Percentiles rank a stretch among this genome's conserved stretches.
These are phyloP conservation scores for Ophion slaviceki DNA, from an alignment of 2,888 invertebrate genomes.

Conservation along the genomic window DNA sequence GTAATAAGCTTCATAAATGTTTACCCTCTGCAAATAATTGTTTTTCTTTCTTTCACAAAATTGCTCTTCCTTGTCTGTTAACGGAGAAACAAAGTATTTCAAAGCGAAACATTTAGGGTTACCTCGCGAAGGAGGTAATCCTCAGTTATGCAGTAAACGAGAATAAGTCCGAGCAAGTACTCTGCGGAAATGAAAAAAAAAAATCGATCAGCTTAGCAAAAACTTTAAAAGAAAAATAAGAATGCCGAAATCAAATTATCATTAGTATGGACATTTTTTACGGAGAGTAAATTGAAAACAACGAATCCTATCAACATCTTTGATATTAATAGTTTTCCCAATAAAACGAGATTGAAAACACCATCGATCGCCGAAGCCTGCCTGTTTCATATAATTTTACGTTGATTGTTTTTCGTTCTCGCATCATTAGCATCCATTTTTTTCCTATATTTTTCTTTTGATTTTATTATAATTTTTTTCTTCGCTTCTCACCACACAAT, in stretches of 20 bases:
- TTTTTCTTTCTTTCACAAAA: background rate
- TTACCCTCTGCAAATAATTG: slow-evolving; percentile 79
- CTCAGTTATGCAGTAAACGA: slow-evolving; percentile 69
- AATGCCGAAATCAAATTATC: background rate
- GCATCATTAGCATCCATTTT: background rate
- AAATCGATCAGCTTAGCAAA: background rate
- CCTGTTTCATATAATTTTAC: slow-evolving; percentile 24
- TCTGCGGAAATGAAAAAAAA: background rate
- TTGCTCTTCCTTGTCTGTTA: background rate
- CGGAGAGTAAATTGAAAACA: slow-evolving; percentile 54
- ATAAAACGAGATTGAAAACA: slow-evolving; percentile 50
- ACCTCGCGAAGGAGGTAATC: slow-evolving; percentile 48
- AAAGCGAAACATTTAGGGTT: background rate
- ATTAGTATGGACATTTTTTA: slow-evolving; percentile 1
- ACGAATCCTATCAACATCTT: slow-evolving; percentile 58
- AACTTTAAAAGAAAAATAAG: background rate
- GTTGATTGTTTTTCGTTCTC: background rate
- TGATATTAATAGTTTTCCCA: slow-evolving; percentile 57
- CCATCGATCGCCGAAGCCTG: slow-evolving; percentile 46
- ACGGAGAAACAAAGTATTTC: background rate
- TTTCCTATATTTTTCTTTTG: background rate
- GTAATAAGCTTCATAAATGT: slow-evolving; percentile 84
- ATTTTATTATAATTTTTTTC: background rate
- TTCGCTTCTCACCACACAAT: slow-evolving; percentile 45
- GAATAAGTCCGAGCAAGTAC: slow-evolving; percentile 60